Percentiles rank a stretch among this genome's conserved stretches.
Evolutionary conservation across 2,113 vertebrate species (phyloP).

Genomic region (Euleptes europaea): DNA sequence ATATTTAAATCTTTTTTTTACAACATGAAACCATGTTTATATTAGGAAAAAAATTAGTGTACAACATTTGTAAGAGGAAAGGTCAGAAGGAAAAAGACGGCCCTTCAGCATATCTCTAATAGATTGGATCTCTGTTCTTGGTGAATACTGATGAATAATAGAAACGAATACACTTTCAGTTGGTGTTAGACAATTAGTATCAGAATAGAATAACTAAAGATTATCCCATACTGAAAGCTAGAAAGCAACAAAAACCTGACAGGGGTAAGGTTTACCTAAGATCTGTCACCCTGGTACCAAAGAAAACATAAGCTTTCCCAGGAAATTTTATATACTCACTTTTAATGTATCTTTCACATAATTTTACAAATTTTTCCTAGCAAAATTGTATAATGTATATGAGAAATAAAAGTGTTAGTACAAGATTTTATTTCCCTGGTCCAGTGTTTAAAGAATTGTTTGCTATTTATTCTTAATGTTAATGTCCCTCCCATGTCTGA

Average conservation of each 20-base stretch:
- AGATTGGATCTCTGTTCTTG: background rate
- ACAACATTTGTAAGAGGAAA: background rate
- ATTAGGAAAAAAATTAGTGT: conserved; percentile 2
- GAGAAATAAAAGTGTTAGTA: background rate
- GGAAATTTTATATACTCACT: background rate
- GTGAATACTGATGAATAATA: conserved; percentile 14
- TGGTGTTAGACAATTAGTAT: conserved; percentile 17
- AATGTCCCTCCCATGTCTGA: conserved; percentile 2
- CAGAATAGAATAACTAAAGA: background rate
- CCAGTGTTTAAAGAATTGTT: background rate
- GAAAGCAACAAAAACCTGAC: background rate
- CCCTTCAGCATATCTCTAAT: background rate
- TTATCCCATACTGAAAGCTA: background rate
- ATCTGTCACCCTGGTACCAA: background rate
- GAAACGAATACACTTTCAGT: conserved; percentile 6
- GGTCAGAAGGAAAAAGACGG: background rate
- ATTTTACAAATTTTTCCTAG: background rate
- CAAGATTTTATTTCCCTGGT: background rate
- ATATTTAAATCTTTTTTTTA: background rate
- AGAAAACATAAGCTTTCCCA: background rate
- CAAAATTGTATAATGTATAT: background rate
- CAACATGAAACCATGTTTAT: background rate
- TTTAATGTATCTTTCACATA: conserved; percentile 3
- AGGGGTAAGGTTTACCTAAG: background rate
- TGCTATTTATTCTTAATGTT: conserved; percentile 3